Evolutionary conservation across 2,888 invertebrate genomes (phyloP), one percentile per base, ranked within the genome.

Genomic region (Spodoptera picta): DNA sequence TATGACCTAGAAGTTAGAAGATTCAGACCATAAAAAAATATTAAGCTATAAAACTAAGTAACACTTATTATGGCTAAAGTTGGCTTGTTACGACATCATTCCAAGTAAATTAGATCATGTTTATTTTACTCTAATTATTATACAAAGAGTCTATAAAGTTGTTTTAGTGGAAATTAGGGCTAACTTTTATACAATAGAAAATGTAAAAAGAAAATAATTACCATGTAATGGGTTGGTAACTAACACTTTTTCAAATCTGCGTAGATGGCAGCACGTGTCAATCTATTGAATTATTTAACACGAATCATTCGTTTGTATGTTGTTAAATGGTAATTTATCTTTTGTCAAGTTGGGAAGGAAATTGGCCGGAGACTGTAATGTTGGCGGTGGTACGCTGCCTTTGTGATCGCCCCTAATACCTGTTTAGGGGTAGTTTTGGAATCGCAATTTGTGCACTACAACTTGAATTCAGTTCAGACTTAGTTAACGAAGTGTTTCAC

Each of bases 281-380:
- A 62, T 65, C 82, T 80, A 77, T 84, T 89, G 86, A 87, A 90
- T 89, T 88, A 89, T 88, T 86, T 84, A 89, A 85, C 80, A 75
- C 82, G 80, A 82, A 86, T 82, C 81, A 82, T 74, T 77, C 31
- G 24, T 69, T 66, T 82, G 68, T 82, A 86, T 88, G 83, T 76
- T 76, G 75, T 85, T 90, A 90, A 90, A 89, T 88, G 75, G 84
- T 90, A 90, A 90, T 89, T 88, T 86, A 82, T 86, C 89, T 89
- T 86, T 87, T 90, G 90, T 88, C 83, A 83, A 81, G 83, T 79
- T 75, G 76, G 66, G 68, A 46, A 79, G 81, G 76, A 82, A 83
- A 85, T 82, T 81, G 66, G 50, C 70, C 75, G 68, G 68, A 75
- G 78, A 79, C 80, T 77, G 75, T 69, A 79, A 82, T 81, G 71